These are phyloP conservation scores for Pseudeuparius sepicola DNA, from an alignment of 2,888 invertebrate species.

Conservation along the genomic window DNA sequence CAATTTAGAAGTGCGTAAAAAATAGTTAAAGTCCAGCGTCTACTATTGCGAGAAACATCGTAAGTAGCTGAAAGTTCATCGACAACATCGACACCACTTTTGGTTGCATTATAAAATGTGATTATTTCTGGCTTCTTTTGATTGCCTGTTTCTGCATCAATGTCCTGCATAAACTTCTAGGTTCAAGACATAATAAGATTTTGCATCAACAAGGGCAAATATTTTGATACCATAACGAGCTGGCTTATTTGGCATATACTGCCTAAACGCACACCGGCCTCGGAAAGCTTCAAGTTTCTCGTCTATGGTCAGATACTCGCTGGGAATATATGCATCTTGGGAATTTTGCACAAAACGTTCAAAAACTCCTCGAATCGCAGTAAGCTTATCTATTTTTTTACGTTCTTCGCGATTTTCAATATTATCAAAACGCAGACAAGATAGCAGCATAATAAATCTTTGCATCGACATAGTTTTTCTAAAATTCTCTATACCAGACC, in stretches of 20 bases:
- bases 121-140: no score
- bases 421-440: no score
- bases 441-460: slow-evolving; percentile 12
- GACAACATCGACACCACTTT: slow-evolving; percentile 25
- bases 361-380: slow-evolving; percentile 15
- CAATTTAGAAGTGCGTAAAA: slow-evolving; percentile 5
- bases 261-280: slow-evolving; percentile 9
- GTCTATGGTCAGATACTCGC: slow-evolving; percentile 16
- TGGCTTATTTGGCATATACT: no score
- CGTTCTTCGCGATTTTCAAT: no score
- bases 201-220: no score
- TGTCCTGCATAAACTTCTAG: no score
- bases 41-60: slow-evolving; percentile 17
- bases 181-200: no score
- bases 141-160: no score
- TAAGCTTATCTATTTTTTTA: no score
- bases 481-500: slow-evolving; percentile 16
- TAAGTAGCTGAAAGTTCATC: slow-evolving; percentile 16
- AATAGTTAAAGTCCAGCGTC: slow-evolving; percentile 10
- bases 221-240: no score
- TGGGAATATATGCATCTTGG: slow-evolving; percentile 10
- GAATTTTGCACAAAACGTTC: slow-evolving; percentile 17
- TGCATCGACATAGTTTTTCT: slow-evolving; percentile 12
- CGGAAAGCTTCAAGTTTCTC: slow-evolving; percentile 15
- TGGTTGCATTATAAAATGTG: no score